phyloP scores from a whole-genome alignment of 2,113 vertebrate species.

The Empidonax traillii region DNA sequence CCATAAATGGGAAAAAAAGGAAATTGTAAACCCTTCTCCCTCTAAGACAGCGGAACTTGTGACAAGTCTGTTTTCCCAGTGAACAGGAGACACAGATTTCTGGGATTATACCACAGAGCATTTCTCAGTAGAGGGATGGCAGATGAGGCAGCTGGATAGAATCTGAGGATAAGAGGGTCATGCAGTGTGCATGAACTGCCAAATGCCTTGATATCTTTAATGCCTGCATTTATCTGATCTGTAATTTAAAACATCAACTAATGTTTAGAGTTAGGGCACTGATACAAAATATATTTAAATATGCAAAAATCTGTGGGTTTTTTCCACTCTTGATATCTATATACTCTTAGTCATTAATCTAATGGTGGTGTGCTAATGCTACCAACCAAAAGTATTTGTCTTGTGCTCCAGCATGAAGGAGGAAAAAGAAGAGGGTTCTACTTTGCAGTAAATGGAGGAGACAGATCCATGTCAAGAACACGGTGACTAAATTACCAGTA shows the following conservation, averaged over 20 bases:
- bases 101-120: neutral
- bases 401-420: neutral
- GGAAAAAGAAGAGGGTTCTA: neutral
- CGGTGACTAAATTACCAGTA: neutral
- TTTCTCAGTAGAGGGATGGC: neutral
- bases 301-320: neutral
- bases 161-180: neutral
- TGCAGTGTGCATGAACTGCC: neutral
- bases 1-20: neutral
- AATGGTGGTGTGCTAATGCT: conserved; percentile 30
- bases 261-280: neutral
- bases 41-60: rapidly evolving
- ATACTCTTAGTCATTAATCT: conserved; percentile 23
- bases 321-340: neutral
- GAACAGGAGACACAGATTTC: neutral
- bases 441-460: neutral
- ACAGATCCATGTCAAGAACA: neutral
- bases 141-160: neutral
- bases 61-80: neutral
- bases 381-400: neutral
- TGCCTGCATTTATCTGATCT: neutral
- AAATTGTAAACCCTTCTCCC: neutral
- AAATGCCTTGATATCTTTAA: neutral
- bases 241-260: neutral
- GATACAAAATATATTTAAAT: conserved; percentile 5